Evolutionary conservation across 1,140 invertebrate species (phyloP), one percentile per base, ranked within the genome.

Genomic region (Cydia strobilella): DNA sequence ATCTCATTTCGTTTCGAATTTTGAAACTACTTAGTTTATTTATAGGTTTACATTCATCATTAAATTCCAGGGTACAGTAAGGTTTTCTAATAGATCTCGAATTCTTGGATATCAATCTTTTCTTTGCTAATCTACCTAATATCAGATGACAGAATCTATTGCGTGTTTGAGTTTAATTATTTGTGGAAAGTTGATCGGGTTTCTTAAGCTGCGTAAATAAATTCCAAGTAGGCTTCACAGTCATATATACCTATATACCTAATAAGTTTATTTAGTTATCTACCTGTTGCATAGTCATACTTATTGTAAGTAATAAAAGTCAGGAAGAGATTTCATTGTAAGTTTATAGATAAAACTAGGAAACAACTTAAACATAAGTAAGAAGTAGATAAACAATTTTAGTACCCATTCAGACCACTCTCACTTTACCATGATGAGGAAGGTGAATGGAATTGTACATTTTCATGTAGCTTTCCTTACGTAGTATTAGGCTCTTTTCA

Each of bases 111-210:
- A 59, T 59, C 54, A 23, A 54, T 59, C 9, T 59, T 59, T 59
- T 59, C 1, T 59, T 59, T 59, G 20, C 20, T 59, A 59, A 59
- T 23, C 20, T 5, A 48, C 35, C 35, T 66, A 69, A 35, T 69
- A 69, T 69, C 65, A 20, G 27, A 69, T 69, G 20, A 35, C 65
- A 69, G 65, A 31, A 18, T 69, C 31, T 39, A 39, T 69, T 69
- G 31, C 65, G 65, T 69, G 27, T 39, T 31, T 69, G 35, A 35
- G 0, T 69, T 69, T 69, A 35, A 25, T 69, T 69, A 69, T 35
- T 69, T n/a, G 63, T 66, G 63, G 65, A 69, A 69, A 69, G 65
- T 9, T 42, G n/a, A 18, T 69, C 18, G 15, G 65, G 15, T 69
- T 42, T 42, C 31, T 39, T 35, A 9, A 35, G 65, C 27, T 69